phyloP scores from a whole-genome alignment of 2,888 invertebrate species.

The Cenopis cana region DNA sequence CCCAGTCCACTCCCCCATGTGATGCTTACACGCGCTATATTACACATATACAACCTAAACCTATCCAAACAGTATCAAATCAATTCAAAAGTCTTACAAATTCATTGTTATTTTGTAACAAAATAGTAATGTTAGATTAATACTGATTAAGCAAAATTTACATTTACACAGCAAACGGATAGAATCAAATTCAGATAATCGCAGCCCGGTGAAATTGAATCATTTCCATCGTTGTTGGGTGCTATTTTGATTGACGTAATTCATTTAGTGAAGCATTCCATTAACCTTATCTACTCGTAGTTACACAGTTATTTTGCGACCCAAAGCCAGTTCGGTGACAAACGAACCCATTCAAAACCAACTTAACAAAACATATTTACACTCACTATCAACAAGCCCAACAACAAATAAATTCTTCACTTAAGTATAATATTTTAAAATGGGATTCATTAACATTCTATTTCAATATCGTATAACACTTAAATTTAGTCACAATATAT shows the following conservation, averaged over 20 bases:
- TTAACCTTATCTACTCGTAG: slow-evolving; percentile 5
- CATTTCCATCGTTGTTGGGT: slow-evolving; percentile 11
- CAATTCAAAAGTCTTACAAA: slow-evolving; percentile 52
- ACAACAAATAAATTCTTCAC: slow-evolving; percentile 70
- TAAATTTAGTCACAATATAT: slow-evolving; percentile 60
- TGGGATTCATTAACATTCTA: slow-evolving; percentile 41
- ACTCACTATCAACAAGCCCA: slow-evolving; percentile 59
- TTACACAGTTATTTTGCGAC: slow-evolving; percentile 24
- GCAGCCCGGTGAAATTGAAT: slow-evolving; percentile 21
- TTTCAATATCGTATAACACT: slow-evolving; percentile 51
- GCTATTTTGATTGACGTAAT: slow-evolving; percentile 4
- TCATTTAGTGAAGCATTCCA: slow-evolving; percentile 21
- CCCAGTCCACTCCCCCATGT: slow-evolving; percentile 49
- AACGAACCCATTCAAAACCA: slow-evolving; percentile 46
- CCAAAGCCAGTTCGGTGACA: slow-evolving; percentile 11
- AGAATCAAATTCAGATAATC: slow-evolving; percentile 25
- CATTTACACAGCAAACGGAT: slow-evolving; percentile 37
- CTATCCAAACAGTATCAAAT: slow-evolving; percentile 44
- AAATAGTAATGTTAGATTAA: slow-evolving; percentile 56
- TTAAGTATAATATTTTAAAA: slow-evolving; percentile 61
- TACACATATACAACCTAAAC: slow-evolving; percentile 59
- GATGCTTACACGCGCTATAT: slow-evolving; percentile 59
- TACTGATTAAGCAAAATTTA: slow-evolving; percentile 59
- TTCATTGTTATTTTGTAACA: slow-evolving; percentile 35
- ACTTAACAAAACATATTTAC: slow-evolving; percentile 58